Percentiles rank a stretch among this genome's conserved stretches.
phyloP scores from a whole-genome alignment of 2,888 invertebrate genomes.

The Drosophila ochracea region DNA sequence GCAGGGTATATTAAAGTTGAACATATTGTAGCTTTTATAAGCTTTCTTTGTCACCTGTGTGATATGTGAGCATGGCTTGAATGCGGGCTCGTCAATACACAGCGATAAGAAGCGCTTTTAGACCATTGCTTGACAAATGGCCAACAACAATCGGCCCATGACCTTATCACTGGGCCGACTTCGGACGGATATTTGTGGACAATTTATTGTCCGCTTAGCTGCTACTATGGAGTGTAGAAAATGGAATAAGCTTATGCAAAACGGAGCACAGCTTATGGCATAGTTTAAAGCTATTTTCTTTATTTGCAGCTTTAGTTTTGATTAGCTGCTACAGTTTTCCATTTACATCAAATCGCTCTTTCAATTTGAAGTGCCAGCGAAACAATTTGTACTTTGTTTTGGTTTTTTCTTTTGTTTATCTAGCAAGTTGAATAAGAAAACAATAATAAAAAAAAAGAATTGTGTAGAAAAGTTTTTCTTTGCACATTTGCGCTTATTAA shows the following conservation, averaged over 20 bases:
- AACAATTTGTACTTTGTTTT: constrained; percentile 4
- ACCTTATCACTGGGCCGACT: constrained; percentile 30
- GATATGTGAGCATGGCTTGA: constrained; percentile 29
- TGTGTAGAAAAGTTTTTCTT: constrained; percentile 55
- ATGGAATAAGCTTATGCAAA: constrained; percentile 56
- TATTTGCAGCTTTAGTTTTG: constrained; percentile 67
- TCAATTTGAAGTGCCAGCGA: constrained; percentile 26
- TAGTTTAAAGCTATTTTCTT: constrained; percentile 49
- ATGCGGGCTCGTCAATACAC: constrained; percentile 51
- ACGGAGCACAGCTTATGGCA: constrained; percentile 11
- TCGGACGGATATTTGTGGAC: constrained; percentile 3
- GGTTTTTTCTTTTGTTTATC: constrained; percentile 56
- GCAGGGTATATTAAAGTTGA: constrained; percentile 8
- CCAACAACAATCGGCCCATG: constrained; percentile 7
- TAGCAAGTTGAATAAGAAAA: constrained; percentile 35
- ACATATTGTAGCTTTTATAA: neutral
- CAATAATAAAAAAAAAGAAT: neutral
- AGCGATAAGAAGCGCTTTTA: constrained; percentile 40
- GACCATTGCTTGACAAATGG: constrained; percentile 51
- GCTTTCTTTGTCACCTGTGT: constrained; percentile 41
- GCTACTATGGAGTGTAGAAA: constrained; percentile 6
- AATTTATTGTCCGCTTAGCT: constrained; percentile 32
- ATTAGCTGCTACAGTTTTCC: constrained; percentile 51
- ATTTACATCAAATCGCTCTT: constrained; percentile 47
- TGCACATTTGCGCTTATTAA: constrained; percentile 68